Percentiles rank a stretch among this genome's conserved stretches.
These are phyloP conservation scores for Cinara cedri DNA, from an alignment of 2,888 invertebrate genomes.

Conservation along the genomic window DNA sequence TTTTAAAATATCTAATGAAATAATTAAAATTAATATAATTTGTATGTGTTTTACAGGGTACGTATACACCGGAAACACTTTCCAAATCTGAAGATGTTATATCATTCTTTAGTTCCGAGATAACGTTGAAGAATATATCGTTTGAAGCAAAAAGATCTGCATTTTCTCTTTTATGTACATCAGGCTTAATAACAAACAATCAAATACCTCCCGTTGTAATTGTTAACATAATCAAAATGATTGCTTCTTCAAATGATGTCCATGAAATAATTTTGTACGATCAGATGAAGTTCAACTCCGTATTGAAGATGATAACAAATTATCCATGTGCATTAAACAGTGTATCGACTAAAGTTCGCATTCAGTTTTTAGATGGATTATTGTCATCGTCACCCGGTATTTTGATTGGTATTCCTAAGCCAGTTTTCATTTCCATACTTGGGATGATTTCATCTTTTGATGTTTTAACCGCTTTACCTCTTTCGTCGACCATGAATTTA, in stretches of 20 bases:
- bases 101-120: too few species aligned
- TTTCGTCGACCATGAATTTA: accelerated
- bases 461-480: background rate
- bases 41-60: too few species aligned
- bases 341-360: background rate
- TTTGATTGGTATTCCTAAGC: background rate
- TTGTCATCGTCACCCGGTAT: background rate
- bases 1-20: too few species aligned
- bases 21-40: too few species aligned
- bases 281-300: background rate
- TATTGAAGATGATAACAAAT: background rate
- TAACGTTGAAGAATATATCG: too few species aligned
- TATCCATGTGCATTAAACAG: background rate
- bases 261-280: too few species aligned
- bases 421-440: background rate
- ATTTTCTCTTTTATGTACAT: background rate
- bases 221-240: background rate
- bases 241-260: background rate
- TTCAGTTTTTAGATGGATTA: background rate
- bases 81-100: too few species aligned
- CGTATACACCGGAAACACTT: too few species aligned
- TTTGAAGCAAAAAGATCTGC: too few species aligned
- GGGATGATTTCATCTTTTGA: background rate
- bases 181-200: background rate
- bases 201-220: background rate